Evolutionary conservation across 1,140 invertebrate species (phyloP), one percentile per base, ranked within the genome.

Genomic region (Tetraneura akinire): DNA sequence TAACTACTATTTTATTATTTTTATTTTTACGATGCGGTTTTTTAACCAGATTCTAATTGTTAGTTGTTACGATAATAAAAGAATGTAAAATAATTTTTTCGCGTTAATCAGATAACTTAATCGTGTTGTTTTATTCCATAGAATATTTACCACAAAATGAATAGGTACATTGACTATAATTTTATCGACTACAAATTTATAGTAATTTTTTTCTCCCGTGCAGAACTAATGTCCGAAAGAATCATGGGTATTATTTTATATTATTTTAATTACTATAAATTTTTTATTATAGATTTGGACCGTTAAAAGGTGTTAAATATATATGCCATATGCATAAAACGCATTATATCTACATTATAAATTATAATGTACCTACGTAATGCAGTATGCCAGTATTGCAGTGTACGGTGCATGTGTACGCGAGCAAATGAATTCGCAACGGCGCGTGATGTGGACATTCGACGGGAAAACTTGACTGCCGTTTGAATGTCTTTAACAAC

Each of bases 81-180:
- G 32, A 74, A 21, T 74, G 71, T 76, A 42, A 57, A 76, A 57
- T 57, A 51, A 32, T 3, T 21, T 53, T 76, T 76, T 57, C 42
- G 51, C 71, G 37, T 76, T 57, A 32, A 57, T 51, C 71, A n/a
- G 26, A 42, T 76, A n/a, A n/a, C n/a, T n/a, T n/a, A n/a, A n/a
- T n/a, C n/a, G n/a, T 76, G 26, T n/a, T 76, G 26, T n/a, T 76
- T 76, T 76, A 76, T 76, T 23, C 71, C 32, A n/a, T n/a, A n/a
- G n/a, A n/a, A n/a, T n/a, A n/a, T n/a, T n/a, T n/a, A n/a, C n/a
- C n/a, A n/a, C n/a, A n/a, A n/a, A n/a, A n/a, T n/a, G n/a, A n/a
- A n/a, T n/a, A n/a, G n/a, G n/a, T n/a, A n/a, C n/a, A n/a, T n/a
- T n/a, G n/a, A n/a, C n/a, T n/a, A n/a, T n/a, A n/a, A n/a, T n/a